A percentile compares a stretch with the other conserved stretches of the same genome.
phyloP scores from a whole-genome alignment of 2,888 invertebrate species.

The Hydroisotoma schaefferi region DNA sequence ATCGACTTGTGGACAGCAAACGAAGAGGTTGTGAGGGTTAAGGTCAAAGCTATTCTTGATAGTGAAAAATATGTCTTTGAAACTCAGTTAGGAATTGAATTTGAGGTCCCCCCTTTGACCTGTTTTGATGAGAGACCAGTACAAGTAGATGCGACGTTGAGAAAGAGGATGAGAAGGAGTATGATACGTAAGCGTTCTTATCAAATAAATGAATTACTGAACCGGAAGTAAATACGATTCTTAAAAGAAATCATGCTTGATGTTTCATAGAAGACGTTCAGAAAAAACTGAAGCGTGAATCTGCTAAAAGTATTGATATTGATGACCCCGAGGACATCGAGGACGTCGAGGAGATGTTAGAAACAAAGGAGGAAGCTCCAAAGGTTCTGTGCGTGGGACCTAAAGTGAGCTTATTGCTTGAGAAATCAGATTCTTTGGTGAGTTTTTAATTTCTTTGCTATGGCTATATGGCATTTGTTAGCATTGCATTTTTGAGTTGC shows the following conservation, averaged over 20 bases:
- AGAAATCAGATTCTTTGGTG: slow-evolving; percentile 15
- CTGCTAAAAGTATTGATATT: background rate
- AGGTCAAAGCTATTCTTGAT: slow-evolving; percentile 33
- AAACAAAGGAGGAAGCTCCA: too few species aligned
- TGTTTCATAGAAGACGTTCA: too few species aligned
- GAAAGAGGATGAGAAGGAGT: slow-evolving; percentile 11
- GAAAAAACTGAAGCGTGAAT: slow-evolving; percentile 1
- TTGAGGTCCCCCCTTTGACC: slow-evolving; percentile 18
- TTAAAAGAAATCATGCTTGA: too few species aligned
- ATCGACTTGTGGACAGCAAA: slow-evolving; percentile 43
- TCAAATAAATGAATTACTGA: too few species aligned
- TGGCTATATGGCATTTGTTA: too few species aligned
- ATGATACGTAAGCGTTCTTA: slow-evolving; percentile 10
- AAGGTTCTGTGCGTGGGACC: background rate
- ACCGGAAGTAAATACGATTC: too few species aligned
- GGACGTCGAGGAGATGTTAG: too few species aligned
- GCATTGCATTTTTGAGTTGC: too few species aligned
- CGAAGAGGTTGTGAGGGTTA: slow-evolving; percentile 38
- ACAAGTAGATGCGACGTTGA: slow-evolving; percentile 29
- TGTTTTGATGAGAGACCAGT: slow-evolving; percentile 33
- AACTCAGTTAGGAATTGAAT: slow-evolving; percentile 37
- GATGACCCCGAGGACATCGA: background rate
- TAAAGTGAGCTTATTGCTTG: slow-evolving; percentile 9
- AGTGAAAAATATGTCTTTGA: slow-evolving; percentile 42
- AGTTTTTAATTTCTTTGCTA: too few species aligned